Evolutionary conservation across 2,113 vertebrate genomes (phyloP).

Genomic region (Pelobates fuscus): DNA sequence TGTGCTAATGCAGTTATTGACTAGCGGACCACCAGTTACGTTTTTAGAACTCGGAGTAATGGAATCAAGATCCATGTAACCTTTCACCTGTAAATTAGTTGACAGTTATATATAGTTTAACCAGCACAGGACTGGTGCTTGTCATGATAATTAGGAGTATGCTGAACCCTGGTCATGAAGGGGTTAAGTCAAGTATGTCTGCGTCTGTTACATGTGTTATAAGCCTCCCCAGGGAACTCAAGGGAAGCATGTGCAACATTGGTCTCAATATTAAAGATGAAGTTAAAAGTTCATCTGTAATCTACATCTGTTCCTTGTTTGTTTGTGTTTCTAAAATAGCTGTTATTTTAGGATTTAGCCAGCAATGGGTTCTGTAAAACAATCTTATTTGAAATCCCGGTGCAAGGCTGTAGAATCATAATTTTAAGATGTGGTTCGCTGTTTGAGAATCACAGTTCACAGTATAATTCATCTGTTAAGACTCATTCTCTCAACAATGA

Average conservation of each 20-base stretch:
- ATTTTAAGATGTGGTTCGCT: constrained; percentile 19
- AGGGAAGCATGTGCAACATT: not conserved
- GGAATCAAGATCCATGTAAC: too few species aligned
- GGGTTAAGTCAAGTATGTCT: not conserved
- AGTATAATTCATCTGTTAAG: too few species aligned
- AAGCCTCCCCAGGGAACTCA: not conserved
- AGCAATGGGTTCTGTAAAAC: constrained; percentile 42
- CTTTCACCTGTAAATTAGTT: too few species aligned
- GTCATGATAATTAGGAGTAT: too few species aligned
- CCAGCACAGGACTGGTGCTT: too few species aligned
- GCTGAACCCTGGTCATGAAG: too few species aligned
- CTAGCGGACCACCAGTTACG: too few species aligned
- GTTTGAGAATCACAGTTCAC: too few species aligned
- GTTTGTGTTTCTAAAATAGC: constrained; percentile 31
- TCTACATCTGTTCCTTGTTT: constrained; percentile 46
- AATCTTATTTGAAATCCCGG: constrained; percentile 9
- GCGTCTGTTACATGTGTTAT: constrained; percentile 16
- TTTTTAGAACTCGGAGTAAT: too few species aligned
- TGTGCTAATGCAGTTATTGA: too few species aligned
- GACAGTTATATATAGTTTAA: too few species aligned
- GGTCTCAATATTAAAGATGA: constrained; percentile 17
- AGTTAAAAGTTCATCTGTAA: constrained; percentile 38
- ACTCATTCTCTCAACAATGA: too few species aligned
- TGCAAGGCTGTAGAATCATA: constrained; percentile 22
- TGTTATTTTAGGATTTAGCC: constrained; percentile 35